Base-by-base conservation (phyloP, 92 coral and sea anemone species). In the Blastomussa wellsi region DNA sequence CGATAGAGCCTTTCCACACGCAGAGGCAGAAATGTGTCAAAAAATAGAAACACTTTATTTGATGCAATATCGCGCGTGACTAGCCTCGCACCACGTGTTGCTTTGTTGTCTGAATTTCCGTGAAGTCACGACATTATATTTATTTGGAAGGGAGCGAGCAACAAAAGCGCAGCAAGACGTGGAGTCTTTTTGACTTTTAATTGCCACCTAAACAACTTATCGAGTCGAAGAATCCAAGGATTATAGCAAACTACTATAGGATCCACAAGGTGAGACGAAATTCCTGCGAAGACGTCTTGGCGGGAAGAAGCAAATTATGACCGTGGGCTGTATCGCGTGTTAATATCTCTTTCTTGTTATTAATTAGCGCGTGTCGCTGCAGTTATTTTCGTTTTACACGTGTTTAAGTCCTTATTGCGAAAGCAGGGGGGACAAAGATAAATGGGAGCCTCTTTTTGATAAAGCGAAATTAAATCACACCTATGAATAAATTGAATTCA, bases 401-500 rank as follows among this genome's bases (percentile, higher is more conserved):
- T 70, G 78, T 37, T 80, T 37, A 51, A 20, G 78, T 6, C 38
- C 69, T 71, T 72, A 65, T 52, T 70, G 52, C 65, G 78, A 82
- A 35, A 24, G 33, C 71, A 8, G 69, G 83, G 77, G 36, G 71
- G 68, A 52, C 53, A 24, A 24, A 22, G 41, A 60, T 69, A 28
- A 55, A 72, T 55, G 69, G 20, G 20, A 72, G 57, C 53, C 47
- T 74, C 87, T 59, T 64, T 59, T 65, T 75, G 80, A 55, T 59
- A 74, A 38, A 16, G 31, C 26, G 36, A 66, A 74, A 73, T 83
- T 57, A 83, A 74, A 57, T 83, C 72, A 64, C 86, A n/a, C 80
- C 78, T 7, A 36, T 22, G 32, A 32, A 53, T 73, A 70, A 39
- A 64, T 79, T 79, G 74, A 52, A 20, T n/a, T 72, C 86, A 52